Percentiles rank a stretch among this genome's conserved stretches.
These are phyloP conservation scores for Phacellophora camtschatica DNA, from an alignment of 30 jellyfish, hydroid and myxozoan genomes.

Conservation along the genomic window DNA sequence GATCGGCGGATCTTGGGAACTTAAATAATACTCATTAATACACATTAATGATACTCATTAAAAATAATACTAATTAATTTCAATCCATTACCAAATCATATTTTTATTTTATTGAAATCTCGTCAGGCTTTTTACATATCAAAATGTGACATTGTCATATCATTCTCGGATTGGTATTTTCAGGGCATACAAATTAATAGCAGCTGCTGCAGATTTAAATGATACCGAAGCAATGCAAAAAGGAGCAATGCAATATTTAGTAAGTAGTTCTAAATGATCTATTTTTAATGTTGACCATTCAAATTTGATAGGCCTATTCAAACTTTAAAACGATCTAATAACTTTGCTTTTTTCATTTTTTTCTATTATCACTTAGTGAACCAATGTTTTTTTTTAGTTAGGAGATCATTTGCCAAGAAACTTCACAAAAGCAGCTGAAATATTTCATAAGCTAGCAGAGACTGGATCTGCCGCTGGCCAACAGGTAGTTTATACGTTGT, in stretches of 20 bases:
- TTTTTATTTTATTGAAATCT: no score
- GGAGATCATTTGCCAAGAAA: slow-evolving; percentile 79
- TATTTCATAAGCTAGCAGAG: slow-evolving; percentile 66
- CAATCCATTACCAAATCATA: no score
- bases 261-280: slow-evolving; percentile 24
- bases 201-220: slow-evolving; percentile 79
- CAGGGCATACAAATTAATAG: slow-evolving; percentile 74
- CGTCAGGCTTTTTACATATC: background rate
- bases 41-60: no score
- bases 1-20: no score
- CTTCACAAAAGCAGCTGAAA: slow-evolving; percentile 71
- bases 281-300: no score
- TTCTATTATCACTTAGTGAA: no score
- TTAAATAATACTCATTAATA: no score
- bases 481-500: slow-evolving; percentile 58
- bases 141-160: background rate
- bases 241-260: slow-evolving; percentile 67
- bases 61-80: no score
- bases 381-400: slow-evolving; percentile 45
- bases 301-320: no score
- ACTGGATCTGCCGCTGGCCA: slow-evolving; percentile 89
- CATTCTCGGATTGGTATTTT: background rate
- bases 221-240: slow-evolving; percentile 70
- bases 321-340: no score
- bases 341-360: no score